Percentiles rank a stretch among this genome's conserved stretches.
Conservation (phyloP, 2,888 invertebrate genomes). For the Drosophila imparisetae region DNA sequence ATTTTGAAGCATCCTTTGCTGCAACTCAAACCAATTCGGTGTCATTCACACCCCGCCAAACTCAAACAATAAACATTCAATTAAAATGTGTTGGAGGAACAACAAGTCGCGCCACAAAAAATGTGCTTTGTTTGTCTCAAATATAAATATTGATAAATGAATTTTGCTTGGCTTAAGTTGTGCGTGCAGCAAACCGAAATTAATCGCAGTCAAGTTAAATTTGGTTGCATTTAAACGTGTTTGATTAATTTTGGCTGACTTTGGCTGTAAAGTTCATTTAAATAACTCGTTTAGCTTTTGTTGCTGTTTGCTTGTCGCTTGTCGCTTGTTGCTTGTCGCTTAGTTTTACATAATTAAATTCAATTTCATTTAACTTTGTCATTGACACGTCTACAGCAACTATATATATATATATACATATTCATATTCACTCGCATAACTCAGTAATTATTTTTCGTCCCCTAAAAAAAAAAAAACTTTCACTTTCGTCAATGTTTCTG, state of each 20-base stretch:
- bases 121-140: constrained; percentile 31
- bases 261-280: constrained; percentile 26
- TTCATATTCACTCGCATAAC: not conserved
- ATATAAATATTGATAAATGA: constrained; percentile 41
- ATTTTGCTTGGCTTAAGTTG: constrained; percentile 28
- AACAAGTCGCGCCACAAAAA: constrained; percentile 3
- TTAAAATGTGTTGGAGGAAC: constrained; percentile 1
- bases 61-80: constrained; percentile 7
- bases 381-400: constrained; percentile 46
- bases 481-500: constrained; percentile 37
- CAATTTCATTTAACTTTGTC: constrained; percentile 51
- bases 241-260: constrained; percentile 35
- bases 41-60: constrained; percentile 27
- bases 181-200: constrained; percentile 9
- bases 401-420: not conserved
- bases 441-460: constrained; percentile 42
- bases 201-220: constrained; percentile 18
- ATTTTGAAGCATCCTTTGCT: not conserved
- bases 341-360: constrained; percentile 54
- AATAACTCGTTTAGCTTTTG: constrained; percentile 39
- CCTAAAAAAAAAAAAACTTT: constrained; percentile 35
- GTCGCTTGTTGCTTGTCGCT: not conserved
- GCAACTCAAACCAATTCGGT: constrained; percentile 8
- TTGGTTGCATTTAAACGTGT: constrained; percentile 24
- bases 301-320: not conserved